Conservation (phyloP, 1,140 invertebrate species). For the Coptotermes formosanus region DNA sequence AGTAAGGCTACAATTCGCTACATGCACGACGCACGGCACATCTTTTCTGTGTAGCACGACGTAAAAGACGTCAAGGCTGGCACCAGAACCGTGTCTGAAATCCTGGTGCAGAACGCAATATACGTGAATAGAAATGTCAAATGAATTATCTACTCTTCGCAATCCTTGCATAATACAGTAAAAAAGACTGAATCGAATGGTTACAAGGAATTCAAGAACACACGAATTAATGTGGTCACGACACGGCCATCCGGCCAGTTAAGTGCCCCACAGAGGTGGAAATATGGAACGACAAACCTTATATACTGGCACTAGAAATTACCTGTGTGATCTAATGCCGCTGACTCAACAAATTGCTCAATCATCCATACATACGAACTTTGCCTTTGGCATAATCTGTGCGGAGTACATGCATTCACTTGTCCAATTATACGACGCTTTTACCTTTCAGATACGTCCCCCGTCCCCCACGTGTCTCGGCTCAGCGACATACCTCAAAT, state of each 20-base stretch:
- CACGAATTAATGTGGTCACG: neutral
- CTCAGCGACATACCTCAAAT: no score
- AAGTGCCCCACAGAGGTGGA: neutral
- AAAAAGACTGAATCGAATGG: constrained; percentile 1
- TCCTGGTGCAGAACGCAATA: neutral
- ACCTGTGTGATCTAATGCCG: neutral
- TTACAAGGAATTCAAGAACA: constrained; percentile 9
- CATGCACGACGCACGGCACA: no score
- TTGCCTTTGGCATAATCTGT: no score
- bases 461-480: no score
- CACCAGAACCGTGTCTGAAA: no score
- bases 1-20: no score
- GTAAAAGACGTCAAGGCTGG: no score
- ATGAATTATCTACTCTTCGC: neutral
- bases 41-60: no score
- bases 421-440: neutral
- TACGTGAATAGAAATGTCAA: neutral
- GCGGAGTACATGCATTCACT: neutral
- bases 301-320: no score
- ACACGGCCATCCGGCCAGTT: neutral
- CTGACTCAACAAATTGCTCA: neutral
- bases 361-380: neutral
- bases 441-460: no score
- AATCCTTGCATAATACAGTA: neutral
- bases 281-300: neutral